Base-by-base conservation (phyloP, 2,113 vertebrate genomes). In the Hemiscyllium ocellatum region DNA sequence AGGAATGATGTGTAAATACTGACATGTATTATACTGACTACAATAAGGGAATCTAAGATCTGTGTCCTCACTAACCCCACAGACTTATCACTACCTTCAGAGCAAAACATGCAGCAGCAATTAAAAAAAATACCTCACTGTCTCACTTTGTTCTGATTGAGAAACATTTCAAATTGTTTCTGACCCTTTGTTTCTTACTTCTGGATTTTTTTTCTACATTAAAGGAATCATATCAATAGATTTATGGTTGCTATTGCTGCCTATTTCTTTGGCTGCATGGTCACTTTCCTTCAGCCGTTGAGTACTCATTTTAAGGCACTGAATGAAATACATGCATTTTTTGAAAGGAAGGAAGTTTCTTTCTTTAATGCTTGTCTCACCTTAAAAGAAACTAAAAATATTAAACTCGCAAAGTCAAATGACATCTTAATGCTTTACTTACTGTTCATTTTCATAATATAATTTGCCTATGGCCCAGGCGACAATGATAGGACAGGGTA, bases 361-460 rank as follows among this genome's bases (percentile, higher is more conserved):
- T 52, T 52, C 47, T 50, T 87, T 52, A 13, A 50, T 24, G 26
- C 26, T 33, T 90, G 61, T 42, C 37, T 83, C 78, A 83, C 78
- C 15, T 80, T 42, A 80, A 80, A 80, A 42, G 37, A 42, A 0
- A 83, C 20, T 1, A 61, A 56, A 15, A 66, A 66, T 91, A 66
- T 66, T 37, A 66, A 66, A 13, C 29, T 20, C 61, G 37, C 56
- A 66, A 91, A 65, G 37, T n/a, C 33, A 65, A 4, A 20, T 37
- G 12, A 90, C 52, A 37, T 61, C 52, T 17, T 90, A 33, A 87
- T 56, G 12, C 12, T n/a, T 80, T 96, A 98, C 99, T 98, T 97
- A 99, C 99, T 98, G 98, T 96, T 99, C 98, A 86, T 99, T 98
- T 97, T 99, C 99, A 96, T 99, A 98, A 97, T 98, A 98, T 0